These are phyloP conservation scores for Atherinosoma microstoma DNA, from an alignment of 2,797 vertebrate genomes.

Conservation along the genomic window DNA sequence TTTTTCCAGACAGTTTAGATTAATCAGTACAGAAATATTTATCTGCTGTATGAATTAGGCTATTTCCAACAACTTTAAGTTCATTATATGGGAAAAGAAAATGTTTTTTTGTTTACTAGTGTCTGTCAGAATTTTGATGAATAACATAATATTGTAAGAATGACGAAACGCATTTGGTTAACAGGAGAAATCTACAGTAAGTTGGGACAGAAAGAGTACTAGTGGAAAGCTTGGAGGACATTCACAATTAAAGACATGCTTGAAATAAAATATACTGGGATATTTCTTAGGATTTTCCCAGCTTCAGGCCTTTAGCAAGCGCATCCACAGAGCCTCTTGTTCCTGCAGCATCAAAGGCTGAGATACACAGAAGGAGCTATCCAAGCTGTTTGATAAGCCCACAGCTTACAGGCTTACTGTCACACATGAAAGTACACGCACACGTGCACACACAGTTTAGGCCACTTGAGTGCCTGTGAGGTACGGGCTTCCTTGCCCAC, in stretches of 20 bases:
- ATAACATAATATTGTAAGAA: neutral
- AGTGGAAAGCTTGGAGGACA: conserved; percentile 18
- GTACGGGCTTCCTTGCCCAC: conserved; percentile 35
- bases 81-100: no score
- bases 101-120: no score
- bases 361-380: conserved; percentile 55
- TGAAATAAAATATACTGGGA: conserved; percentile 27
- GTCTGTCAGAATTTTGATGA: no score
- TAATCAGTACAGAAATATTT: no score
- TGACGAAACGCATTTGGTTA: neutral
- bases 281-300: conserved; percentile 45
- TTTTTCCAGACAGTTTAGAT: no score
- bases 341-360: conserved; percentile 66
- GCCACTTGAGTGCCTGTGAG: conserved; percentile 61
- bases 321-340: conserved; percentile 47
- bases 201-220: conserved; percentile 13
- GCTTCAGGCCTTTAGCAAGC: conserved; percentile 31
- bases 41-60: no score
- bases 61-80: no score
- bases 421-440: conserved; percentile 64
- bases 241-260: conserved; percentile 27
- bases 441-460: conserved; percentile 33
- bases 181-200: neutral
- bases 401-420: conserved; percentile 69
- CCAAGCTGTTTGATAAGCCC: conserved; percentile 67